A percentile compares a stretch with the other conserved stretches of the same genome.
Conservation (phyloP, 2,113 vertebrate genomes). For the Dendropsophus ebraccatus region DNA sequence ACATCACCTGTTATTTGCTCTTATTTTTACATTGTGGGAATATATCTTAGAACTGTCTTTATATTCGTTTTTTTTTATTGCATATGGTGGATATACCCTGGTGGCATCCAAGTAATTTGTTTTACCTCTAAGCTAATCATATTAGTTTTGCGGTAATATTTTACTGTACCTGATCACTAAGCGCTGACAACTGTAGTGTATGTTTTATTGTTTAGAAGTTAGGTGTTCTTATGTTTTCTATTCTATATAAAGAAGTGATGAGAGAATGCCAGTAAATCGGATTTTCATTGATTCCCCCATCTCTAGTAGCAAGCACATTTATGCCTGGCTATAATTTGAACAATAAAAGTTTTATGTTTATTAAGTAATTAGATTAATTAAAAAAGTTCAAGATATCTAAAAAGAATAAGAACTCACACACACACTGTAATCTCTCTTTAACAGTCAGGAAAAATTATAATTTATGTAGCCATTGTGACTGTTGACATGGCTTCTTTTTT, state of each 20-base stretch:
- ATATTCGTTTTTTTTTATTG: no score
- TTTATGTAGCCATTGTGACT: background rate
- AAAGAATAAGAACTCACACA: background rate
- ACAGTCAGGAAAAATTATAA: background rate
- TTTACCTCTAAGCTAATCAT: background rate
- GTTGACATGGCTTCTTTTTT: constrained; percentile 1
- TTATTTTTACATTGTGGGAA: no score
- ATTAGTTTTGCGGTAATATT: background rate
- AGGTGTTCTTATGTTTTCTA: no score
- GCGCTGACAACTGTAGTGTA: background rate
- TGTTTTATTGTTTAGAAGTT: no score
- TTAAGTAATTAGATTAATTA: background rate
- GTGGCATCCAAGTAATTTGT: no score
- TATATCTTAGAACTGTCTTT: no score
- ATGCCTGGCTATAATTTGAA: background rate
- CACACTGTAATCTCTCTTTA: background rate
- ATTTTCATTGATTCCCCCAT: no score
- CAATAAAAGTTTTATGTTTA: background rate
- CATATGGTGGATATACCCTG: no score
- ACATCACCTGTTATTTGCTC: no score
- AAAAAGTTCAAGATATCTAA: background rate
- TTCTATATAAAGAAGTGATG: no score
- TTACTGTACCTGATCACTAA: background rate
- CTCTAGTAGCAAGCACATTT: background rate
- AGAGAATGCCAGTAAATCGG: no score